A percentile compares a stretch with the other conserved stretches of the same genome.
Evolutionary conservation across 1,140 invertebrate genomes (phyloP).

Genomic region (Lepidostoma basale): DNA sequence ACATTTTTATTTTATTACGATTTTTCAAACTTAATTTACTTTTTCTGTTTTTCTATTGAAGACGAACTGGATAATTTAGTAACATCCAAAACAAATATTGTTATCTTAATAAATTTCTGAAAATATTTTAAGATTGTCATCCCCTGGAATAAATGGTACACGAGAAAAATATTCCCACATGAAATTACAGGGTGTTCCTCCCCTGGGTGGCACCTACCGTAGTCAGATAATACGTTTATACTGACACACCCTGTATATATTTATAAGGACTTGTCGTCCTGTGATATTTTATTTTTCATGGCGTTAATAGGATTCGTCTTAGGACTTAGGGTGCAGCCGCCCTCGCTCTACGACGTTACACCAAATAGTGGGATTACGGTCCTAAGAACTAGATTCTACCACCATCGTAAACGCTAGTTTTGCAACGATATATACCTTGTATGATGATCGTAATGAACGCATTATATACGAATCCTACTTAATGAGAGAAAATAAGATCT

Average conservation of each 20-base stretch:
- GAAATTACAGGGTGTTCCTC: constrained; percentile 1
- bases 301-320: constrained; percentile 1
- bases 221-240: constrained; percentile 44
- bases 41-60: too few species aligned
- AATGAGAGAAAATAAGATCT: too few species aligned
- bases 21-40: too few species aligned
- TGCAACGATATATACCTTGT: too few species aligned
- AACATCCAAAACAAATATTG: neutral
- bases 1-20: too few species aligned
- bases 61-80: neutral
- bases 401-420: too few species aligned
- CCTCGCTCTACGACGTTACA: too few species aligned
- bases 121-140: too few species aligned
- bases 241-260: constrained; percentile 33
- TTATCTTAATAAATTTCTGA: neutral
- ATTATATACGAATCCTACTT: too few species aligned
- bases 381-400: too few species aligned
- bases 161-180: constrained; percentile 15
- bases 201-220: constrained; percentile 14
- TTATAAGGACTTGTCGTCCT: constrained; percentile 39
- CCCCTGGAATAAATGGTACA: neutral
- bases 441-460: too few species aligned
- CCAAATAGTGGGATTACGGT: too few species aligned
- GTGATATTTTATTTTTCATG: constrained; percentile 22
- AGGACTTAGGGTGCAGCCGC: neutral